These are phyloP conservation scores for Caranx ignobilis DNA, from an alignment of 2,113 vertebrate genomes.

Conservation along the genomic window DNA sequence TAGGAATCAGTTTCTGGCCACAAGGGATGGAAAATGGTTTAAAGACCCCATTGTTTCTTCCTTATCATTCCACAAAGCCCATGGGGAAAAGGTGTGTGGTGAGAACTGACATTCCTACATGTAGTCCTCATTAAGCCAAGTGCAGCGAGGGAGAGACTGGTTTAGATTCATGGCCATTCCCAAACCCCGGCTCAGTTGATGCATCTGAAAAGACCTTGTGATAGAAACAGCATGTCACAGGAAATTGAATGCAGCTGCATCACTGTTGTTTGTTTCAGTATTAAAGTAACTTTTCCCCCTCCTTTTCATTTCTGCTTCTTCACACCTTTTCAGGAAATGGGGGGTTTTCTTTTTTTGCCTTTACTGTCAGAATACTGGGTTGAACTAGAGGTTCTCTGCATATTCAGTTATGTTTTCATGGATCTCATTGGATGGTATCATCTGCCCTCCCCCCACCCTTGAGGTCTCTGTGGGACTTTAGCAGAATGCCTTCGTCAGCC, in stretches of 20 bases:
- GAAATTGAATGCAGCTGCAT: conserved; percentile 80
- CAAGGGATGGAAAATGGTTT: conserved; percentile 18
- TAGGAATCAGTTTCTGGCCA: conserved; percentile 8
- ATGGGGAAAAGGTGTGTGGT: conserved; percentile 63
- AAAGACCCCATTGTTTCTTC: conserved; percentile 22
- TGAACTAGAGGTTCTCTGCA: conserved; percentile 33
- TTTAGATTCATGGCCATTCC: conserved; percentile 76
- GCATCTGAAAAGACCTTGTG: conserved; percentile 74
- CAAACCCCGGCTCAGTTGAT: conserved; percentile 60
- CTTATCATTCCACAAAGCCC: conserved; percentile 43
- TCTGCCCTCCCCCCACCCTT: neutral
- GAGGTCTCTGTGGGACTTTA: conserved; percentile 28
- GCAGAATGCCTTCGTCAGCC: conserved; percentile 58
- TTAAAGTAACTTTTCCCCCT: conserved; percentile 25
- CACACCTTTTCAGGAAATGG: conserved; percentile 23
- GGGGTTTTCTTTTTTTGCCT: neutral
- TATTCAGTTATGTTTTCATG: conserved; percentile 1
- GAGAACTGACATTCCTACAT: conserved; percentile 66
- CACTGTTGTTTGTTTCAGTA: conserved; percentile 68
- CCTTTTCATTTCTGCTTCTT: conserved; percentile 10
- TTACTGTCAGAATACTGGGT: neutral
- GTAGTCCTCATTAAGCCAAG: conserved; percentile 67
- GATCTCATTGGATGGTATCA: conserved; percentile 27
- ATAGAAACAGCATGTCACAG: conserved; percentile 77
- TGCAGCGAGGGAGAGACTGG: conserved; percentile 65